Evolutionary conservation across 2,888 invertebrate genomes (phyloP).

Genomic region (Nomada fucata): DNA sequence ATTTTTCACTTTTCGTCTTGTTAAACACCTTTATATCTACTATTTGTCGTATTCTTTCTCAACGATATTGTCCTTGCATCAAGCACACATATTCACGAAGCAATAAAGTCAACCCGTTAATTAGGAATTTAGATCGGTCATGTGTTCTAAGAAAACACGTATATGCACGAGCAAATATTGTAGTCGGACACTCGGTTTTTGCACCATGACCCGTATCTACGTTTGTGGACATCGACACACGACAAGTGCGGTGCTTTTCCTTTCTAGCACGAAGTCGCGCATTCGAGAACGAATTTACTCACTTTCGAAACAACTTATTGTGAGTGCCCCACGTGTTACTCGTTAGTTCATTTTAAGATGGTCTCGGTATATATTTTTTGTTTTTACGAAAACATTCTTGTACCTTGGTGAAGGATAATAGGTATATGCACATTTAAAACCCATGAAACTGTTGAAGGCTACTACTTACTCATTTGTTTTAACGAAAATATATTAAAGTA

Average conservation of each 20-base stretch:
- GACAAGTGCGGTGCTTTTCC: background rate
- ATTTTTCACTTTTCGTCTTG: background rate
- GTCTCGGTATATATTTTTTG: too few species aligned
- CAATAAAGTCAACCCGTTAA: slow-evolving; percentile 24
- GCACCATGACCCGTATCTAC: slow-evolving; percentile 35
- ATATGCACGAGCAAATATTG: slow-evolving; percentile 31
- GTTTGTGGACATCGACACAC: background rate
- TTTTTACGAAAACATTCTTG: too few species aligned
- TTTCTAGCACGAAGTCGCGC: slow-evolving; percentile 10
- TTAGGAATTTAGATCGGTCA: slow-evolving; percentile 32
- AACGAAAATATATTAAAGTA: too few species aligned
- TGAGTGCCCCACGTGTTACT: background rate
- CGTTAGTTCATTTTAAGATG: slow-evolving; percentile 6
- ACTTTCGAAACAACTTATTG: slow-evolving; percentile 17
- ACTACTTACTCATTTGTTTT: too few species aligned
- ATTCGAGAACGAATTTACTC: background rate
- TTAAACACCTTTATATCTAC: background rate
- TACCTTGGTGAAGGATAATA: too few species aligned
- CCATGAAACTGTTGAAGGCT: too few species aligned
- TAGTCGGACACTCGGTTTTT: slow-evolving; percentile 28
- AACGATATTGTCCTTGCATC: background rate
- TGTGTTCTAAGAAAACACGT: slow-evolving; percentile 7
- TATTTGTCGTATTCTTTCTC: background rate
- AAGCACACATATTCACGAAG: background rate
- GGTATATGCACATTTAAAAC: too few species aligned